These are phyloP conservation scores for Dendrophyllia cribrosa DNA, from an alignment of 64 coral and sea anemone species.

Conservation along the genomic window DNA sequence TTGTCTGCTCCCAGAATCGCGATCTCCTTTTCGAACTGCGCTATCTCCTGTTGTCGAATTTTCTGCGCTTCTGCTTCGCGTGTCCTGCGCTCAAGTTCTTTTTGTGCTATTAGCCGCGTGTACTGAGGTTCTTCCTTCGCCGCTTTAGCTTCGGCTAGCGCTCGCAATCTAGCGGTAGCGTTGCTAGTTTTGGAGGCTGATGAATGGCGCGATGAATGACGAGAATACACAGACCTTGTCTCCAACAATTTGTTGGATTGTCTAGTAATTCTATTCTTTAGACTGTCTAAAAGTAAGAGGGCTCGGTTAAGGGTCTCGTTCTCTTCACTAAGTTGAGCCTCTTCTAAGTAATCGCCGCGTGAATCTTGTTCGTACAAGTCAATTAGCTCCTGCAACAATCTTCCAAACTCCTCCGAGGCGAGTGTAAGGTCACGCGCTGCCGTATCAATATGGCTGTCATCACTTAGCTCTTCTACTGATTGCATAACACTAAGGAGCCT, in stretches of 20 bases:
- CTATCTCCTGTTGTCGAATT: conserved; percentile 11
- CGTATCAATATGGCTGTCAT: conserved; percentile 27
- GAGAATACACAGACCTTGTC: conserved; percentile 23
- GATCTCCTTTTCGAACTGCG: conserved; percentile 2
- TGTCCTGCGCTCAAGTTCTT: background rate
- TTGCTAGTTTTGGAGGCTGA: conserved; percentile 9
- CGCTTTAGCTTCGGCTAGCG: conserved; percentile 21
- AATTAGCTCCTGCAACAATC: conserved; percentile 42
- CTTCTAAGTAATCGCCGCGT: conserved; percentile 25
- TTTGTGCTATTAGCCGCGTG: background rate
- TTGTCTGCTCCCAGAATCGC: background rate
- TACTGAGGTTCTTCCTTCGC: conserved; percentile 3
- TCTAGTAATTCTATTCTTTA: conserved; percentile 45
- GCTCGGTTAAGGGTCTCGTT: conserved; percentile 17
- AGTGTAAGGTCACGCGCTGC: conserved; percentile 22
- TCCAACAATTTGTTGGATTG: conserved; percentile 72
- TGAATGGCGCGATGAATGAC: conserved; percentile 3
- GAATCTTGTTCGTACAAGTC: conserved; percentile 48
- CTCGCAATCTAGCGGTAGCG: conserved; percentile 8
- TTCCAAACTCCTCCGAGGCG: conserved; percentile 47
- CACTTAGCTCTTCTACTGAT: conserved; percentile 49
- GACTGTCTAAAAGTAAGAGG: conserved; percentile 35
- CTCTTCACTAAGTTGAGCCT: conserved; percentile 39
- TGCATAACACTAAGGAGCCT: conserved; percentile 31
- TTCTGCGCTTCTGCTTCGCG: conserved; percentile 8